Evolutionary conservation across 2,888 invertebrate genomes (phyloP), one percentile per base, ranked within the genome.

Genomic region (Cheilosia pagana): DNA sequence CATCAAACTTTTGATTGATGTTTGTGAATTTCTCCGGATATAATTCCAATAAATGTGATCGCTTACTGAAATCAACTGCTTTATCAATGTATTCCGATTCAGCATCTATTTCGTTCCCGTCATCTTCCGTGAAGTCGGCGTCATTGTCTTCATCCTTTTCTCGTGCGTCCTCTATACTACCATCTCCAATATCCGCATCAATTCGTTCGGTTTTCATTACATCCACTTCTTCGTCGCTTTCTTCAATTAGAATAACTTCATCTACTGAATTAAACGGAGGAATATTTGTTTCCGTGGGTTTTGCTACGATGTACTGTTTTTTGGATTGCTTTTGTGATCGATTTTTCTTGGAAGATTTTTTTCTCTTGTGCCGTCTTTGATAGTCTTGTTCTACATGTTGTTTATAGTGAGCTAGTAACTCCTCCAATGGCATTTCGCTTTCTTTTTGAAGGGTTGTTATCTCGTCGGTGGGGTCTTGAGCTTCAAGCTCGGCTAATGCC

Each of bases 391-490:
- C 25, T 2, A 72, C 16, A 12, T 75, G 78, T n/a, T 74, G 96
- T 87, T 96, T 96, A 92, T 99, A 99, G 92, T 98, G 94, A 12
- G 97, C 97, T 88, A 99, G 93, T 76, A 99, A 92, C 90, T 98
- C 97, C 90, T 98, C 98, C 88, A 99, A 93, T 85, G 99, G 98
- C 97, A 99, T 98, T 93, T 98, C 98, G 91, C 98, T 96, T 92
- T 98, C 98, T 94, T 90, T 95, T 91, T 98, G 96, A 86, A 98
- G 93, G 90, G 96, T 97, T 88, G 96, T 96, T 60, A 98, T 94
- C 92, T 98, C 98, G 89, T 96, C 96, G 89, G 95, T 95, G 59
- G 96, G 95, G 92, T 98, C 98, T 88, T 95, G 95, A 59, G 94
- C 93, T 92, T 97, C 97, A 87, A 96, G 95, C 88, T 96, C 96